Evolutionary conservation across 2,113 vertebrate species (phyloP).

Genomic region (Baryphthengus martii): DNA sequence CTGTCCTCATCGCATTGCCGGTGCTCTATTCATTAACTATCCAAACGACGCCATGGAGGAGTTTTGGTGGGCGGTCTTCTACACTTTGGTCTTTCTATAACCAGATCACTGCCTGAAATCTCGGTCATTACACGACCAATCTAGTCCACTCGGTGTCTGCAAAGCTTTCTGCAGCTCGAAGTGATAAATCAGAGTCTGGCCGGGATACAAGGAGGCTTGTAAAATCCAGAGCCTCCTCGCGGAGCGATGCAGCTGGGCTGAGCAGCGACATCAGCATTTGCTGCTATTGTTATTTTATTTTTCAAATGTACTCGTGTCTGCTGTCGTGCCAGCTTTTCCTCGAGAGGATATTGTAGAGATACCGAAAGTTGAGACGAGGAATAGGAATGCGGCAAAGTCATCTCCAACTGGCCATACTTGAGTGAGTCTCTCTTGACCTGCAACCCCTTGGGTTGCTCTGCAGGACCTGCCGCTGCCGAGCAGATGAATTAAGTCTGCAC

Average conservation of each 20-base stretch:
- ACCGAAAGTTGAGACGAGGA: not conserved
- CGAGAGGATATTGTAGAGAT: not conserved
- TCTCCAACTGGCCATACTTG: not conserved
- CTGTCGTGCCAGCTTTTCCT: not conserved
- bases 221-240: not conserved
- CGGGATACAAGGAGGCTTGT: not conserved
- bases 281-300: not conserved
- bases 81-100: not conserved
- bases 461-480: not conserved
- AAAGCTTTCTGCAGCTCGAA: not conserved
- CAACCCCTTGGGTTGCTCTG: not conserved
- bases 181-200: not conserved
- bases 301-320: not conserved
- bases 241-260: not conserved
- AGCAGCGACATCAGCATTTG: not conserved
- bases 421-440: slow-evolving; percentile 23
- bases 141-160: not conserved
- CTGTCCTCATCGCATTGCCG: accelerated
- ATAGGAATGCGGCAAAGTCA: not conserved
- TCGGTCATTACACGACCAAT: accelerated
- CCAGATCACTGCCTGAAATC: not conserved
- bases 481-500: slow-evolving; percentile 24
- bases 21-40: accelerated
- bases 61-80: not conserved
- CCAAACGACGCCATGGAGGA: not conserved